Percentiles rank a stretch among this genome's conserved stretches.
Conservation (phyloP, 2,113 vertebrate species). For the Clarias macrocephalus region DNA sequence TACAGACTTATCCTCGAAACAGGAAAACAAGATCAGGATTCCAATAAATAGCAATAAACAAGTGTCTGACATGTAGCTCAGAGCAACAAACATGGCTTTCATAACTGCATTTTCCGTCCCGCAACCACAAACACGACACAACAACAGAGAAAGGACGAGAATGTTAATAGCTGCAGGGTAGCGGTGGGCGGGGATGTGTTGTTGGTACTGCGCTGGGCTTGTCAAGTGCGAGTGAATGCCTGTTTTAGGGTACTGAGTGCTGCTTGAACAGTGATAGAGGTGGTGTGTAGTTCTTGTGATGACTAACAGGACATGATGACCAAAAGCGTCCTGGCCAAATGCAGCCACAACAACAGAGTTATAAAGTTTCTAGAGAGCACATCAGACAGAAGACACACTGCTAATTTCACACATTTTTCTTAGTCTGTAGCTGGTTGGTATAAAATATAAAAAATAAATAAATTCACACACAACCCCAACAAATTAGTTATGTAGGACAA, state of each 20-base stretch:
- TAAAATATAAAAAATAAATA: no score
- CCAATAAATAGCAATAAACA: background rate
- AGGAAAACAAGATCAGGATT: background rate
- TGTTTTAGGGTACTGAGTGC: background rate
- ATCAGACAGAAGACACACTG: background rate
- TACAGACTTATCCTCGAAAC: background rate
- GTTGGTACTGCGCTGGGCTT: background rate
- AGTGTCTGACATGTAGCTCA: slow-evolving; percentile 23
- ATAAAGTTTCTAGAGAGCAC: background rate
- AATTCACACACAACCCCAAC: no score
- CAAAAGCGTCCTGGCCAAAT: background rate
- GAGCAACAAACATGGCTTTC: background rate
- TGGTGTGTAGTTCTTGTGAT: background rate
- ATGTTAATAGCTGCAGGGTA: background rate
- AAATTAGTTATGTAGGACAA: no score
- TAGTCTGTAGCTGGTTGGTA: no score
- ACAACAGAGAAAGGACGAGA: background rate
- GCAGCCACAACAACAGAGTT: background rate
- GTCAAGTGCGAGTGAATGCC: background rate
- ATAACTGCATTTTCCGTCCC: background rate
- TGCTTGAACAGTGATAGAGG: background rate
- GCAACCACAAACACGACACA: background rate
- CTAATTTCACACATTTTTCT: no score
- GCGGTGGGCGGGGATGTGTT: background rate
- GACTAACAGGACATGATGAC: background rate